phyloP scores from a whole-genome alignment of 1,140 invertebrate genomes.

The Drosophila subobscura region DNA sequence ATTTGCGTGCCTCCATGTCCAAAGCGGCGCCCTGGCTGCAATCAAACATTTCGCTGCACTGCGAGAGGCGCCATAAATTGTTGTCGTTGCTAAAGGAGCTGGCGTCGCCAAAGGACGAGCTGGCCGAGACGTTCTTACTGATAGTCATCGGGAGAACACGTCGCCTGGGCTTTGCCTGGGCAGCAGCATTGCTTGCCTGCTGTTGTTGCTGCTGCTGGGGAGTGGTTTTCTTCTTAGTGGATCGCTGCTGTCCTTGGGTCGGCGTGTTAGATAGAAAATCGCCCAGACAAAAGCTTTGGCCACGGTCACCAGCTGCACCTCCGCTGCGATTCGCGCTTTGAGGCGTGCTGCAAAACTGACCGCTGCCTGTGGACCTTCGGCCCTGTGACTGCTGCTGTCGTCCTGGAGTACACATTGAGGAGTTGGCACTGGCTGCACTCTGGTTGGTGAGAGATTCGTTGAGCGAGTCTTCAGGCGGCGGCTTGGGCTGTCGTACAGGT shows the following conservation, averaged over 20 bases:
- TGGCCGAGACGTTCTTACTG: conserved; percentile 54
- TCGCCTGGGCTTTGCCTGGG: conserved; percentile 61
- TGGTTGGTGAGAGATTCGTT: conserved; percentile 38
- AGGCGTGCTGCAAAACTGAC: conserved; percentile 55
- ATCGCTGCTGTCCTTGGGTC: conserved; percentile 49
- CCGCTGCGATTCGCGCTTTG: conserved; percentile 43
- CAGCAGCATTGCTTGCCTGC: conserved; percentile 6
- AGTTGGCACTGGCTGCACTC: conserved; percentile 22
- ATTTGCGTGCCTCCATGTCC: conserved; percentile 68
- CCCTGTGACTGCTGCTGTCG: conserved; percentile 19
- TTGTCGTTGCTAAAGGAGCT: conserved; percentile 81
- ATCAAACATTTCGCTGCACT: conserved; percentile 67
- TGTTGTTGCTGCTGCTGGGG: conserved; percentile 34
- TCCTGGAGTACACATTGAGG: conserved; percentile 24
- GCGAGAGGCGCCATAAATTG: conserved; percentile 67
- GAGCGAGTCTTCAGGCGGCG: conserved; percentile 5
- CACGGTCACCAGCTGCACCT: neutral
- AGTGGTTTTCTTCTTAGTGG: conserved; percentile 65
- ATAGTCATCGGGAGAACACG: conserved; percentile 78
- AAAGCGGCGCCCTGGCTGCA: conserved; percentile 59
- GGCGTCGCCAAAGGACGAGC: conserved; percentile 62
- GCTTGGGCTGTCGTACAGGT: conserved; percentile 36
- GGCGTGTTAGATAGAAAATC: conserved; percentile 66
- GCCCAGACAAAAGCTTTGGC: conserved; percentile 65
- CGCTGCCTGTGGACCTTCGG: conserved; percentile 33